Base-by-base conservation (phyloP, 2,888 invertebrate genomes). In the Mythimna pallens region DNA sequence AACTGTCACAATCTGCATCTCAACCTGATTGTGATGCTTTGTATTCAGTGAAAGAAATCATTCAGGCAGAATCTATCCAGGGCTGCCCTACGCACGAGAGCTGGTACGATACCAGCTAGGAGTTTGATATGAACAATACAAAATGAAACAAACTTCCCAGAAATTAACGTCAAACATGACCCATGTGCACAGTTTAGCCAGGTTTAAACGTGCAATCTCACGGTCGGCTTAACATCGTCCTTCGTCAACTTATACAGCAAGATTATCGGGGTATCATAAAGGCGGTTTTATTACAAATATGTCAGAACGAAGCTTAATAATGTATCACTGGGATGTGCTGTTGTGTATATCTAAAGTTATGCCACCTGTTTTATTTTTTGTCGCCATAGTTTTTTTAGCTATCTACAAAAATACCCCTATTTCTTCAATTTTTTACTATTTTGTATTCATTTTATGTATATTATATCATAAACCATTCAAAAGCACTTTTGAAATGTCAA, bases 261-360 rank as follows among this genome's bases (percentile, higher is more conserved):
- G 85, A 86, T 86, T 82, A 87, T 85, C 80, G 65, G 62, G 70
- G 50, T 73, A 71, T 79, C 71, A 80, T 71, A 79, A 76, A 71
- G 66, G 69, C 69, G 68, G 80, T 73, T 75, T 79, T 76, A 84
- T 86, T 74, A 76, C 70, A 75, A 86, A 83, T 73, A 80, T 71
- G 79, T 73, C 76, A 68, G 70, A 76, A 65, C 36, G 59, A 57
- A 74, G 79, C 65, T 85, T 78, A 76, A 64, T 72, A 76, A 78
- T 72, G 62, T 68, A 55, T 76, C 43, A 57, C 61, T 43, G 61
- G 14, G 55, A 55, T 65, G n/a, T 68, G 17, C 22, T 20, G 40
- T 30, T 52, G 50, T 30, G 14, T 57, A 12, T 50, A 57, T n/a
- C 10, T 58, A 20, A 34, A 34, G 12, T 14, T 17, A 30, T 17